Base-by-base conservation (phyloP, 2,113 vertebrate species). In the Ginglymostoma cirratum region DNA sequence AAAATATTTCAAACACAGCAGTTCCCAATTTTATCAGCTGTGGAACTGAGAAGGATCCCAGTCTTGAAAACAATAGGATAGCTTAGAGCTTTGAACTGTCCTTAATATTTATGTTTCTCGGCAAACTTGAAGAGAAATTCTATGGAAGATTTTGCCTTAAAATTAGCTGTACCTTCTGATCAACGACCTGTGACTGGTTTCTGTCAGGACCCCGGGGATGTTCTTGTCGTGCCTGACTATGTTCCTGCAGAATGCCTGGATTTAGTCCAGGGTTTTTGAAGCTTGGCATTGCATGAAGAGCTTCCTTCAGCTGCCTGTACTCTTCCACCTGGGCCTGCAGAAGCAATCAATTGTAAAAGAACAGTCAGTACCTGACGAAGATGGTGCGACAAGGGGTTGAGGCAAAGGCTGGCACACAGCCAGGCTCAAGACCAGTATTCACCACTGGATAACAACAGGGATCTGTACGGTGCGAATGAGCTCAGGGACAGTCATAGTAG, bases 291-390 rank as follows among this genome's bases (percentile, higher is more conserved):
- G 96, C 98, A 96, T 97, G 97, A 0, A 97, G 96, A 27, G 97
- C 97, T 38, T 98, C 97, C 96, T 97, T 98, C 42, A 98, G 96
- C 96, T 98, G 97, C 76, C 97, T 96, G 96, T 97, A 98, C 96
- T 98, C 98, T 23, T 97, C 97, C 97, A 97, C 96, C 96, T 97
- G 98, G 17, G 96, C 96, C 98, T 98, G 96, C 34, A 30, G 45
- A 69, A 12, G 30, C 0, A 0, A 30, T 96, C 92, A 96, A 66
- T 48, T 24, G 66, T 0, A 38, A 7, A 66, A 93, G 15, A 65
- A n/a, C 34, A n/a, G 55, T 92, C 17, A 17, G 61, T 21, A 38
- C 23, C 14, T 66, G 17, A 93, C 5, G 4, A 7, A 61, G 61
- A 38, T 66, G 23, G 19, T 38, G 61, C 14, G n/a, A 67, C 34